Base-by-base conservation (phyloP, 92 coral and sea anemone genomes). In the Umimayanthus chanpuru region DNA sequence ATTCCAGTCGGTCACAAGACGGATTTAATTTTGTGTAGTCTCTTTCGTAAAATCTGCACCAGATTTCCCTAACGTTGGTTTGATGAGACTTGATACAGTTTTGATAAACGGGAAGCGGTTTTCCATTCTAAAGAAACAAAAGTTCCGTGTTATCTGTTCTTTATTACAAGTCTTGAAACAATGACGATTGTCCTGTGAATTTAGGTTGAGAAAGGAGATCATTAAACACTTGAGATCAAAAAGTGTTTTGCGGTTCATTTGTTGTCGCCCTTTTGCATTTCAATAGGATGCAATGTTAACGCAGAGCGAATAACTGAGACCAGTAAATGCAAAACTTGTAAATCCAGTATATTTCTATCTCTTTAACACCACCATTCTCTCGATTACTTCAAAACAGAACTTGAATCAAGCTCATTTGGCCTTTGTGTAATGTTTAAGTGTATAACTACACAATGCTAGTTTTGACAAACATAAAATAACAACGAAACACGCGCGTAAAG, bases 261-360 rank as follows among this genome's bases (percentile, higher is more conserved):
- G n/a, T n/a, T 38, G 20, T 32, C 23, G 44, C 9, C 12, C 23
- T 77, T 77, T 26, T 29, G 55, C 3, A 26, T 77, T 77, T 32
- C 36, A 32, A 2, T 43, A 26, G 81, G 55, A 25, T 44, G 49
- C 16, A 9, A 12, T 77, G 15, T n/a, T 25, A 77, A 12, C 10
- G 81, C 81, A 77, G 32, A 12, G 81, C 81, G 49, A 77, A 44
- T 47, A 5, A 53, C 70, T 53, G 84, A 49, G 61, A 16, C 68
- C 44, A 55, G 30, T n/a, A 30, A 28, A 55, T 25, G 12, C n/a
- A 56, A 28, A 26, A 53, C 70, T 56, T 55, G 47, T 53, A 14
- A 55, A 53, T 79, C 70, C 6, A 41, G 66, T 21, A 56, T 80
- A 80, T 56, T 56, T 80, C 49, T 53, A 53, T 79, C 84, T 55